Evolutionary conservation across 1,140 invertebrate genomes (phyloP), one percentile per base, ranked within the genome.

Genomic region (Aphaenogaster ashmeadi): DNA sequence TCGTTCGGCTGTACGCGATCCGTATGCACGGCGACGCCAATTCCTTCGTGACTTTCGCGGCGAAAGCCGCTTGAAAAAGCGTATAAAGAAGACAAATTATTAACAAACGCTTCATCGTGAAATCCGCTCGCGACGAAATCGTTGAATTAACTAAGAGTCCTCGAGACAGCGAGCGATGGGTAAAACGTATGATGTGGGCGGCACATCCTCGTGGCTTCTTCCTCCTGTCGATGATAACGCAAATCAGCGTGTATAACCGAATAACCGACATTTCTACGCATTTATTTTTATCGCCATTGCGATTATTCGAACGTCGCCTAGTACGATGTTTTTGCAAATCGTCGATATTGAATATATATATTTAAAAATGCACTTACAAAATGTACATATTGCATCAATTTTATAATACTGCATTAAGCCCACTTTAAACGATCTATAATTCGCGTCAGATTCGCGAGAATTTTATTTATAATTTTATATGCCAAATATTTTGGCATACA

Each of bases 201-300:
- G 52, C 8, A 54, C 60, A 78, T 90, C 88, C 56, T 89, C 58
- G 41, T 44, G 54, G 54, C 60, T 56, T 71, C 88, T 89, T 91
- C 88, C 81, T 89, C 62, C 83, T 85, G 72, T 60, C 18, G 83
- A 81, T 83, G 91, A 90, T 89, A 89, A 84, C 47, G 36, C 60
- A 27, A 87, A 91, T 80, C 74, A 71, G 44, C 15, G 62, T 11
- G 13, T 36, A n/a, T 33, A 52, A 50, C 21, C 11, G 41, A 78
- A 56, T 83, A 58, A 67, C 62, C 27, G 74, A 50, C 15, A 78
- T 13, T 69, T 47, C 41, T 18, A 18, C 38, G 52, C 27, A 11
- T 15, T 54, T 64, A 80, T 44, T 67, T 44, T 86, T 77, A 69
- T 74, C n/a, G 13, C 0, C 27, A 47, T 47, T 47, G 13, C 0